Conservation (phyloP, 2,797 vertebrate species). For the Cyclopterus lumpus region DNA sequence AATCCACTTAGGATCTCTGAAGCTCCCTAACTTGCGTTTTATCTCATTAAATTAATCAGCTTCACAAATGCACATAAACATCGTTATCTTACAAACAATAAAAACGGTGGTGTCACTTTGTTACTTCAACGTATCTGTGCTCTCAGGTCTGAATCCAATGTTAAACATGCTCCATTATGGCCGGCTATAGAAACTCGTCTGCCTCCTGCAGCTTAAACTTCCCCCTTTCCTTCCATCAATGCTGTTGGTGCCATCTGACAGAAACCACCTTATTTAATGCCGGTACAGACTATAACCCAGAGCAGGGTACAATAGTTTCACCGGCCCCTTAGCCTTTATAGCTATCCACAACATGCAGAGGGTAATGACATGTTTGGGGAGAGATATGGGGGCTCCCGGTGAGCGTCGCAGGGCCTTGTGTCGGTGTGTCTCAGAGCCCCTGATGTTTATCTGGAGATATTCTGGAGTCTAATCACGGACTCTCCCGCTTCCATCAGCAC, state of each 20-base stretch:
- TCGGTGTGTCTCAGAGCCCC: constrained; percentile 58
- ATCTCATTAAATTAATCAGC: not conserved
- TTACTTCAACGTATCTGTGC: not conserved
- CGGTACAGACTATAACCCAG: constrained; percentile 38
- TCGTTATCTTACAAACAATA: too few relatives aligned
- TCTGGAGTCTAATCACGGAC: constrained; percentile 74
- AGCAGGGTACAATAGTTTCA: constrained; percentile 43
- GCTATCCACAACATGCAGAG: constrained; percentile 17
- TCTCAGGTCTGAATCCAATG: not conserved
- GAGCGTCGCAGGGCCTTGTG: constrained; percentile 54
- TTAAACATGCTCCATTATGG: not conserved
- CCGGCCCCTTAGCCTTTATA: constrained; percentile 13
- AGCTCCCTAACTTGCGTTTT: not conserved
- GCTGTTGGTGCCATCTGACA: constrained; percentile 40
- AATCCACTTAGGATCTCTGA: not conserved
- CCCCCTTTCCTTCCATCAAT: not conserved
- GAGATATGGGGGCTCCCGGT: constrained; percentile 70
- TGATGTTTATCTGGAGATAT: constrained; percentile 79
- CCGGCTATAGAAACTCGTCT: not conserved
- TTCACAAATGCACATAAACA: not conserved
- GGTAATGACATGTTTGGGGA: constrained; percentile 40
- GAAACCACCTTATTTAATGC: constrained; percentile 38
- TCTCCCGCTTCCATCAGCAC: constrained; percentile 74
- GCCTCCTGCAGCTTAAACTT: not conserved
- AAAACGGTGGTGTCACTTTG: too few relatives aligned